A percentile compares a stretch with the other conserved stretches of the same genome.
Conservation (phyloP, 2,113 vertebrate genomes). For the Clinocottus analis region DNA sequence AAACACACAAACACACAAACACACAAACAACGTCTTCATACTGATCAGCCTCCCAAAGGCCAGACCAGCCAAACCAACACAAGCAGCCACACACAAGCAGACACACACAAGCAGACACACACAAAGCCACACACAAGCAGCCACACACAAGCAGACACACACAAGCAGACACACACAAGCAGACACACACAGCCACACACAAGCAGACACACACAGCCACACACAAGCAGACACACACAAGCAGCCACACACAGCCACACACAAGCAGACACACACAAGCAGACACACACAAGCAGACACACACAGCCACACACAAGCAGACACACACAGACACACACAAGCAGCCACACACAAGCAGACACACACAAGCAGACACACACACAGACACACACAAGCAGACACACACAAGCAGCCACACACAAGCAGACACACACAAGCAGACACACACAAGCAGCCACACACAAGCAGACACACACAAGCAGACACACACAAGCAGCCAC, state of each 20-base stretch:
- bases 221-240: conserved; percentile 36
- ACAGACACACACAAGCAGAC: conserved; percentile 69
- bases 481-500: conserved; percentile 45
- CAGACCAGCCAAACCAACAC: conserved; percentile 21
- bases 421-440: conserved; percentile 54
- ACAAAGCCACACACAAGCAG: conserved; percentile 69
- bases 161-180: conserved; percentile 54
- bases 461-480: conserved; percentile 47
- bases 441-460: conserved; percentile 63
- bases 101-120: conserved; percentile 18
- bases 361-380: conserved; percentile 23
- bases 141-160: conserved; percentile 18
- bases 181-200: conserved; percentile 58
- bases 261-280: conserved; percentile 47
- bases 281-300: conserved; percentile 51
- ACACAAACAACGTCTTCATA: no score
- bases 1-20: conserved; percentile 41
- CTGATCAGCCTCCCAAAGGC: no score
- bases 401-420: conserved; percentile 22
- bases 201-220: conserved; percentile 59
- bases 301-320: conserved; percentile 51
- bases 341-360: conserved; percentile 64
- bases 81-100: background rate
- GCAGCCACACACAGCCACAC: conserved; percentile 63
- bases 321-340: conserved; percentile 56